Conservation (phyloP, 2,797 vertebrate species). For the Phylloscopus collybita region DNA sequence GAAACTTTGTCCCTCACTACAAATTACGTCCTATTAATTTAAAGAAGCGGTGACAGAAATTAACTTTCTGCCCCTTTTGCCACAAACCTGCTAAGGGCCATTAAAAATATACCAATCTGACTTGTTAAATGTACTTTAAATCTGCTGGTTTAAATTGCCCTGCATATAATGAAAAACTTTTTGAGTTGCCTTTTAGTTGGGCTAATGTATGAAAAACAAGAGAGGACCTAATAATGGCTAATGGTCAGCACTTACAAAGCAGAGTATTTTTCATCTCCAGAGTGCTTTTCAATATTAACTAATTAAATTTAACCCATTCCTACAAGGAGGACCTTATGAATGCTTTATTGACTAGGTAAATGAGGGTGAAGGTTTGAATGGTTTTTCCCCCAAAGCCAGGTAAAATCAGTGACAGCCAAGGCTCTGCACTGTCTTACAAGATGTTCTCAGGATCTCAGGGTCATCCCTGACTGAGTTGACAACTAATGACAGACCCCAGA, state of each 20-base stretch:
- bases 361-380: not conserved
- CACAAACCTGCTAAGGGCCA: not conserved
- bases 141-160: not conserved
- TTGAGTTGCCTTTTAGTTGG: not conserved
- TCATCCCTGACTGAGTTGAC: not conserved
- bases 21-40: slow-evolving; percentile 15
- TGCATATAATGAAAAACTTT: not conserved
- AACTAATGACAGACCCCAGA: not conserved
- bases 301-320: slow-evolving; percentile 31
- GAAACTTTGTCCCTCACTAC: slow-evolving; percentile 31
- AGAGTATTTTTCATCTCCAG: slow-evolving; percentile 1
- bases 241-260: not conserved
- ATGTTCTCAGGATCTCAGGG: not conserved
- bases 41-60: not conserved
- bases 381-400: not conserved
- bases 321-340: not conserved
- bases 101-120: slow-evolving; percentile 6
- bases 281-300: slow-evolving; percentile 37
- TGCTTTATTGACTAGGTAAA: not conserved
- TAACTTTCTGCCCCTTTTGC: slow-evolving; percentile 25
- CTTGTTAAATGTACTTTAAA: slow-evolving; percentile 31
- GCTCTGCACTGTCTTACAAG: not conserved
- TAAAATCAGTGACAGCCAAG: not conserved
- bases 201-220: not conserved
- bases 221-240: not conserved